Base-by-base conservation (phyloP, 2,113 vertebrate genomes). In the Brachypodius melanocephalos region DNA sequence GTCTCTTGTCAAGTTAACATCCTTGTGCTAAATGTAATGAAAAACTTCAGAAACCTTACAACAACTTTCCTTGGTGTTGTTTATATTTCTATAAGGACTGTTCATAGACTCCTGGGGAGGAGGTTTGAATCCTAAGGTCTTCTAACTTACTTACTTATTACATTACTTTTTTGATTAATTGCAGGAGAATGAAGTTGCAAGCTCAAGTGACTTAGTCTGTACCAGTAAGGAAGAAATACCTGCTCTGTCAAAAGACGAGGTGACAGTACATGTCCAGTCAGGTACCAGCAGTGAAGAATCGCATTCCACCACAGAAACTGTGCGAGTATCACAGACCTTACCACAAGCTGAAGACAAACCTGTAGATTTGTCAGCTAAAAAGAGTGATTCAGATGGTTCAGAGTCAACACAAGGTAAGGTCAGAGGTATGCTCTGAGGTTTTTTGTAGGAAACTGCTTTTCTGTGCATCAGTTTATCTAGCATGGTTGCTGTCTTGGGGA, bases 301-400 rank as follows among this genome's bases (percentile, higher is more conserved):
- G 58, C 91, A 96, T 80, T 96, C 97, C 55, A 63, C 63, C 42
- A 74, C 78, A 16, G 96, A 89, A 85, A 63, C 69, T 34, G 7
- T 67, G 52, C 61, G 52, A 16, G 81, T 43, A 52, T 66, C 91
- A 17, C 63, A 96, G 66, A 4, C 77, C 90, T 89, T 38, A 36
- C 72, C 93, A 82, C 92, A 13, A 83, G 57, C 83, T 82, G 80
- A 90, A 73, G 98, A 97, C 43, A 97, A 95, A 74, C 99, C 99
- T 58, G 98, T 99, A 55, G 99, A 99, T 95, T 97, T 99, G 86
- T 99, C 99, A 36, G 97, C 98, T 34, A 99, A 98, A 96, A 98
- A 98, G 87, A 59, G 45, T 49, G 98, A 98, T 78, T 38, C 59
- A 17, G 97, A 98, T 85, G 88, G 95, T 29, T 72, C 83, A 81